Base-by-base conservation (phyloP, 2,797 vertebrate genomes). In the Gouania willdenowi region DNA sequence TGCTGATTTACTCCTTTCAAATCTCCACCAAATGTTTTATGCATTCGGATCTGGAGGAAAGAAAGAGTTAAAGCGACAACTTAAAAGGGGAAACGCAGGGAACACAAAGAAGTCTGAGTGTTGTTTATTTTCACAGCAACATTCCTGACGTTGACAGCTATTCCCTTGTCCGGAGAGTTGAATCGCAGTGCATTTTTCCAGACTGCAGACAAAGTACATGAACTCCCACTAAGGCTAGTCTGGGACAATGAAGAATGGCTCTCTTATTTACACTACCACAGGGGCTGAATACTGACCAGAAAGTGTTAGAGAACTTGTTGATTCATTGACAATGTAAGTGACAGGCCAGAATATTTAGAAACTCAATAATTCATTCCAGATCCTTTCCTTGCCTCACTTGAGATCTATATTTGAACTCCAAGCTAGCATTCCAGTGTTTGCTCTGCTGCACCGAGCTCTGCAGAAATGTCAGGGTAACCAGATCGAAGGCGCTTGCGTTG, bases 41-140 rank as follows among this genome's bases (percentile, higher is more conserved):
- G 33, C 66, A 66, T 72, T 62, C 57, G 59, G 39, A 31, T 30
- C 27, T 30, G 28, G 58, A 30, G 11, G 54, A 72, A 71, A 72
- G 61, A n/a, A n/a, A n/a, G n/a, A n/a, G n/a, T n/a, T n/a, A n/a
- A 20, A 20, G 19, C 6, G 2, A 15, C 44, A 55, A 63, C 58
- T 33, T 63, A 41, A 47, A 38, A 62, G 46, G 52, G 49, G 64
- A 63, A 65, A 66, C 34, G 32, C 44, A 25, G 53, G 52, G 56
- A 71, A 25, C 60, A n/a, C 32, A 50, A 51, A 57, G 51, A 24
- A 38, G 63, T 22, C 26, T 5, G 12, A 55, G 62, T 58, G 67
- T 80, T 85, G 85, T 90, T 89, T 87, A 83, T 89, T 88, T 89
- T 87, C 57, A 74, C 71, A 73, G 46, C 66, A 84, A 83, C 83